These are phyloP conservation scores for Pleuronectes platessa DNA, from an alignment of 2,113 vertebrate species.

Conservation along the genomic window DNA sequence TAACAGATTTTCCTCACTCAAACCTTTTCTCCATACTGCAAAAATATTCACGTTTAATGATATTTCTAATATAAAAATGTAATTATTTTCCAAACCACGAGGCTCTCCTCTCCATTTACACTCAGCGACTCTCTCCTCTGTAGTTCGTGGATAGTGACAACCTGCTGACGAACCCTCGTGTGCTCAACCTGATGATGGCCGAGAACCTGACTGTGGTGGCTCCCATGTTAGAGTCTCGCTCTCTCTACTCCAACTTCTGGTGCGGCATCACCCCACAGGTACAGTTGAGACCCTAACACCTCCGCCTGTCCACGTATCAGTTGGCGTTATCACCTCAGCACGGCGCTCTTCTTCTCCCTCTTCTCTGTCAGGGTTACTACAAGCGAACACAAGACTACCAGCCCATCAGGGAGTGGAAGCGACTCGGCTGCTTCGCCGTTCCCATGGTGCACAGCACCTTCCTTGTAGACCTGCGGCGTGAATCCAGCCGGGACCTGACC, in stretches of 20 bases:
- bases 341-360: background rate
- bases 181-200: slow-evolving; percentile 90
- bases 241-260: slow-evolving; percentile 98
- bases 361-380: slow-evolving; percentile 90
- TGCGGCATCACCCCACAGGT: slow-evolving; percentile 97
- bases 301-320: background rate
- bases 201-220: slow-evolving; percentile 94
- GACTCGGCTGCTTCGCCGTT: slow-evolving; percentile 89
- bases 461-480: slow-evolving; percentile 92
- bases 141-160: slow-evolving; percentile 96
- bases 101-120: background rate
- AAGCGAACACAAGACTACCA: slow-evolving; percentile 93
- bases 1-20: no score
- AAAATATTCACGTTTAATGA: no score
- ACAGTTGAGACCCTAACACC: slow-evolving; percentile 4
- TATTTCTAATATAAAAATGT: no score
- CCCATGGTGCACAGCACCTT: slow-evolving; percentile 98
- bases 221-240: slow-evolving; percentile 95
- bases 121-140: background rate
- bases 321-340: background rate
- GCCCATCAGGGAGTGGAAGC: slow-evolving; percentile 94
- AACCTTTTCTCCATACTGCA: no score
- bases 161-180: slow-evolving; percentile 91
- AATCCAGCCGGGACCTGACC: slow-evolving; percentile 83
- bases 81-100: no score